A percentile compares a stretch with the other conserved stretches of the same genome.
Evolutionary conservation across 2,113 vertebrate species (phyloP).

Genomic region (Tinamus guttatus): DNA sequence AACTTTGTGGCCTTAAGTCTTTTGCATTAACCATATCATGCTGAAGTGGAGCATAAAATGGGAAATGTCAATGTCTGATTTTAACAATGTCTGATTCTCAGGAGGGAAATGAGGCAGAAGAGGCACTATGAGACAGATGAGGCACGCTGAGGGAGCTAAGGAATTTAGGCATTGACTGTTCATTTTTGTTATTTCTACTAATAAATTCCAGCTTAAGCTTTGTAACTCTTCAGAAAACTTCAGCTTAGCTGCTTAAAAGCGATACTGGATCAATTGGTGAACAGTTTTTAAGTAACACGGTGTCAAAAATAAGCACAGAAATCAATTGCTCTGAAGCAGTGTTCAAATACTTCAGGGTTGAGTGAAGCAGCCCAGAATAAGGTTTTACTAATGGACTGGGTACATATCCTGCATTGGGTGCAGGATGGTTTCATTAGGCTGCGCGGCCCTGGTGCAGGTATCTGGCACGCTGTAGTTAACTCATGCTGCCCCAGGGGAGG

Average conservation of each 20-base stretch:
- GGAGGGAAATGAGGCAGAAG: neutral
- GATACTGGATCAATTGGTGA: constrained; percentile 43
- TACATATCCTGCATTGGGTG: neutral
- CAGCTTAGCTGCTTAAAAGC: neutral
- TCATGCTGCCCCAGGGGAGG: neutral
- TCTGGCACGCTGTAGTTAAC: neutral
- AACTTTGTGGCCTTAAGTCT: constrained; percentile 32
- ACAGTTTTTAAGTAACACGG: constrained; percentile 1
- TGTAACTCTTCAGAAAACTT: constrained; percentile 10
- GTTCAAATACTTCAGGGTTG: fast-evolving
- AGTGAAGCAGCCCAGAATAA: neutral
- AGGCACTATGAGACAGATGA: neutral
- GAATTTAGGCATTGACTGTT: neutral
- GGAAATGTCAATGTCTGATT: constrained; percentile 36
- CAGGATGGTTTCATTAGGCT: neutral
- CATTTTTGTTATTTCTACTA: neutral
- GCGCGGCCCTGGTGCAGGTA: fast-evolving
- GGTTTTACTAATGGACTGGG: neutral
- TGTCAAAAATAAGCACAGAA: constrained; percentile 2
- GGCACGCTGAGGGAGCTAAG: neutral
- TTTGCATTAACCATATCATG: neutral
- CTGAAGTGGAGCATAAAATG: constrained; percentile 43
- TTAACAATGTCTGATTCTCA: constrained; percentile 15
- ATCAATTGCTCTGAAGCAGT: neutral
- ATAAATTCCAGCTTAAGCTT: constrained; percentile 9